phyloP scores from a whole-genome alignment of 2,888 invertebrate genomes.

The Alentia gelatinosa region DNA sequence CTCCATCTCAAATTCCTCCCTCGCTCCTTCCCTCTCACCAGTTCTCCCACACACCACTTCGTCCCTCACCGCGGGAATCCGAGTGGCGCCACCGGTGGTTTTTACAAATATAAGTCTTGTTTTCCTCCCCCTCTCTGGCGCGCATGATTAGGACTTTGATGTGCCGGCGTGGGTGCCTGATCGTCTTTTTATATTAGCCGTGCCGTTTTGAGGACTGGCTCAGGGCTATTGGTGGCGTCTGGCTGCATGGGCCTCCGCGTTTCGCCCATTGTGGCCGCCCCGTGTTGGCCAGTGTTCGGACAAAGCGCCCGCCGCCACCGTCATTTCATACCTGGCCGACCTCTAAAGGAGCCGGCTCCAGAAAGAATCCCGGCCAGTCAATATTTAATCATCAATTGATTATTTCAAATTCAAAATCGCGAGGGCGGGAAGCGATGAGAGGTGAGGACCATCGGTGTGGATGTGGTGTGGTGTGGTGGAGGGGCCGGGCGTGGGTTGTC shows the following conservation, averaged over 20 bases:
- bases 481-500: neutral
- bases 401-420: slow-evolving; percentile 40
- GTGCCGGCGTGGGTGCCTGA: neutral
- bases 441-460: neutral
- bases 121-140: neutral
- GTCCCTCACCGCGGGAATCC: neutral
- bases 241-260: neutral
- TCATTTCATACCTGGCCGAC: slow-evolving; percentile 35
- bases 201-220: slow-evolving; percentile 10
- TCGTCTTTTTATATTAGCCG: slow-evolving; percentile 10
- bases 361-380: slow-evolving; percentile 19
- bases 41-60: no score
- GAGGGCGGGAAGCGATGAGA: neutral
- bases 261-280: neutral
- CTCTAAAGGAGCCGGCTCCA: neutral
- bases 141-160: slow-evolving; percentile 13
- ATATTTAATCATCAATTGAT: slow-evolving; percentile 47
- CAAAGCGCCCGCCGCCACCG: neutral
- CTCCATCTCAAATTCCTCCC: no score
- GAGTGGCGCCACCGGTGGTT: slow-evolving; percentile 6
- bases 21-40: no score
- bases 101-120: slow-evolving; percentile 17
- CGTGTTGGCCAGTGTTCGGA: neutral
- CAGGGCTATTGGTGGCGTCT: neutral
- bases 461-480: neutral